phyloP scores from a whole-genome alignment of 1,140 invertebrate species.

The Brachionus calyciflorus region DNA sequence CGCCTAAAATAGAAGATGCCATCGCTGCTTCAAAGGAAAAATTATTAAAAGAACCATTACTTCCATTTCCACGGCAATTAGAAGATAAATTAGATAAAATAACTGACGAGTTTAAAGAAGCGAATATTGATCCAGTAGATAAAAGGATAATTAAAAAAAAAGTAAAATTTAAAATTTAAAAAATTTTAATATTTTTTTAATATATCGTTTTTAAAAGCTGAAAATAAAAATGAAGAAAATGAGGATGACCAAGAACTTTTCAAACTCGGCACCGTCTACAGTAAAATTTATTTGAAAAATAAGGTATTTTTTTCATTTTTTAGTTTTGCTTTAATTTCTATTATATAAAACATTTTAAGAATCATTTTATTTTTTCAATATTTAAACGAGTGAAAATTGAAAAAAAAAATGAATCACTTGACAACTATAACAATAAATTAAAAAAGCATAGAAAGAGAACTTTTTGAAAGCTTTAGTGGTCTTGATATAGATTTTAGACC shows the following conservation, averaged over 20 bases:
- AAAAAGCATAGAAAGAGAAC: background rate
- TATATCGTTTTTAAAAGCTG: too few species aligned
- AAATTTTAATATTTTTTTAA: too few species aligned
- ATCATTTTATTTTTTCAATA: too few species aligned
- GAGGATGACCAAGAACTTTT: too few species aligned
- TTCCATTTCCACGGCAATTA: background rate
- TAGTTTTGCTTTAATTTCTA: too few species aligned
- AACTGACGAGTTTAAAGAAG: background rate
- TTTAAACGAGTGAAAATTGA: background rate
- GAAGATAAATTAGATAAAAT: background rate
- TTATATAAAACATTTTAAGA: too few species aligned
- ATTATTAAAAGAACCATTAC: background rate
- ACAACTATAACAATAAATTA: background rate
- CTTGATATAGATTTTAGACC: background rate
- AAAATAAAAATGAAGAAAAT: too few species aligned
- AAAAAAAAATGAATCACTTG: background rate
- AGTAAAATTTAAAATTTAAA: background rate
- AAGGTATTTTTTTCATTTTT: too few species aligned
- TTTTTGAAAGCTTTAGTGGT: background rate
- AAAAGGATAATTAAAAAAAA: background rate
- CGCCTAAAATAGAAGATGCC: background rate
- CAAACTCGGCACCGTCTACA: too few species aligned
- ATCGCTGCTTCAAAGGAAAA: background rate
- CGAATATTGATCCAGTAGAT: background rate
- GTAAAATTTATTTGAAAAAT: too few species aligned